phyloP scores from a whole-genome alignment of 2,797 vertebrate species.

The Ctenopoma kingsleyae region DNA sequence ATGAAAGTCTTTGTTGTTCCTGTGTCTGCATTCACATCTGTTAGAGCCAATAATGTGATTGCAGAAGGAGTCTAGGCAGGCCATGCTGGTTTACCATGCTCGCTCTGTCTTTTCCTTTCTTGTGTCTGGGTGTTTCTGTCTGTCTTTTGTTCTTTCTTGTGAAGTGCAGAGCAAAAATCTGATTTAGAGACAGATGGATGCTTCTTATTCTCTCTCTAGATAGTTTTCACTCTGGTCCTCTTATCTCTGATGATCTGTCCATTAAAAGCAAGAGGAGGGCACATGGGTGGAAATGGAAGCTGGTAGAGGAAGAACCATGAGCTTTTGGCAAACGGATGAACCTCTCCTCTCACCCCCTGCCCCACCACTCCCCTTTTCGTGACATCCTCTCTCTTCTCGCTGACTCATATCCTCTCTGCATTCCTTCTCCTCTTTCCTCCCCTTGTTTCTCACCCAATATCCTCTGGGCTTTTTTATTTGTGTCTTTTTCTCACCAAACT shows the following conservation, averaged over 20 bases:
- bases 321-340: slow-evolving; percentile 10
- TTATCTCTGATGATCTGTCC: slow-evolving; percentile 46
- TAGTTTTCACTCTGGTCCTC: slow-evolving; percentile 32
- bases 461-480: slow-evolving; percentile 18
- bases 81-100: background rate
- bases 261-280: slow-evolving; percentile 27
- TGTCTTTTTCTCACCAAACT: slow-evolving; percentile 3
- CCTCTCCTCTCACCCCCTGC: slow-evolving; percentile 2
- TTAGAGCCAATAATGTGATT: slow-evolving; percentile 38
- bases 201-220: slow-evolving; percentile 25
- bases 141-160: slow-evolving; percentile 6
- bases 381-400: slow-evolving; percentile 39
- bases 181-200: slow-evolving; percentile 48
- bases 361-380: slow-evolving; percentile 36
- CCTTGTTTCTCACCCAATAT: slow-evolving; percentile 42
- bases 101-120: slow-evolving; percentile 2
- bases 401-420: slow-evolving; percentile 66
- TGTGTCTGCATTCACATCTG: slow-evolving; percentile 26
- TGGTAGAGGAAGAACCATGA: slow-evolving; percentile 21
- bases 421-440: slow-evolving; percentile 51
- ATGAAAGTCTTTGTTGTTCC: slow-evolving; percentile 18
- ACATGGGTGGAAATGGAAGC: slow-evolving; percentile 6
- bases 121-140: slow-evolving; percentile 2
- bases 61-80: slow-evolving; percentile 10
- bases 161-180: slow-evolving; percentile 18